phyloP scores from a whole-genome alignment of 2,888 invertebrate genomes.

The Diplazon laetatorius region DNA sequence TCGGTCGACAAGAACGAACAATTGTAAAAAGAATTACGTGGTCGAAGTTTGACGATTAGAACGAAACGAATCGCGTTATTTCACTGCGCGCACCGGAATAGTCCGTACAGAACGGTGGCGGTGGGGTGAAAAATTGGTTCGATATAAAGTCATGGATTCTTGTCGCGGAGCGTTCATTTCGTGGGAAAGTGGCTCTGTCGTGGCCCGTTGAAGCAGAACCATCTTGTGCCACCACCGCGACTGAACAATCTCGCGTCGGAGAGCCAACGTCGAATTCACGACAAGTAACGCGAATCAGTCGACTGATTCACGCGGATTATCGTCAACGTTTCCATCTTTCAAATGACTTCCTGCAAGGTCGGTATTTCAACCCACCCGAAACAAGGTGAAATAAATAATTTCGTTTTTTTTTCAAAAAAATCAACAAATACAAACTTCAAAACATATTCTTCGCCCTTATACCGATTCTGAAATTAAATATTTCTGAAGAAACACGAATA shows the following conservation, averaged over 20 bases:
- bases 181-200: conserved; percentile 72
- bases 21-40: conserved; percentile 43
- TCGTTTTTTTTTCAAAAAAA: background rate
- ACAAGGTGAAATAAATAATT: background rate
- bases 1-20: conserved; percentile 37
- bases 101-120: background rate
- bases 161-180: conserved; percentile 74
- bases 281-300: conserved; percentile 44
- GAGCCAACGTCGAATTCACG: background rate
- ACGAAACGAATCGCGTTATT: conserved; percentile 20
- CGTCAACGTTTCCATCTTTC: conserved; percentile 28
- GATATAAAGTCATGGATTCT: conserved; percentile 77
- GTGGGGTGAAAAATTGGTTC: conserved; percentile 55
- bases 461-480: too few species aligned
- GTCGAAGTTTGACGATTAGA: conserved; percentile 56
- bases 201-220: conserved; percentile 65
- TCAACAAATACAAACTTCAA: background rate
- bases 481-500: too few species aligned
- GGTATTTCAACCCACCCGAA: conserved; percentile 31
- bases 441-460: too few species aligned
- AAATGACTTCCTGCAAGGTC: conserved; percentile 65
- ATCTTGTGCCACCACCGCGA: conserved; percentile 21
- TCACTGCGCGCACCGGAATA: conserved; percentile 2
- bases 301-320: conserved; percentile 37
- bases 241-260: conserved; percentile 6